Evolutionary conservation across 2,888 invertebrate genomes (phyloP).

Genomic region (Corythucha ciliata): DNA sequence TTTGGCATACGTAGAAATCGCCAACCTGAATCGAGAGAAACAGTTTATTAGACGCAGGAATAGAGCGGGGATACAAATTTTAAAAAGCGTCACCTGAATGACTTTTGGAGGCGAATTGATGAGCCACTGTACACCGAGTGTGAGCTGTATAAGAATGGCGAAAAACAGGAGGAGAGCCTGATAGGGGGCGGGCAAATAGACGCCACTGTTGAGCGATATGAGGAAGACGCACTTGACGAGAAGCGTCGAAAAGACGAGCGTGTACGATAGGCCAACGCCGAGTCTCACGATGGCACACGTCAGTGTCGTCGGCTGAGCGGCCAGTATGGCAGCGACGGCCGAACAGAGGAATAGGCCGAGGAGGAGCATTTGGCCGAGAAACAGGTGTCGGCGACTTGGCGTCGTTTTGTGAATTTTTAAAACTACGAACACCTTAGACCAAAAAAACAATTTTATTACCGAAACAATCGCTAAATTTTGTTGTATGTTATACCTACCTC

Average conservation of each 20-base stretch:
- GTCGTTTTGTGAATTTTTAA: slow-evolving; percentile 75
- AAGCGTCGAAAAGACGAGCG: slow-evolving; percentile 80
- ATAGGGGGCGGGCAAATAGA: slow-evolving; percentile 85
- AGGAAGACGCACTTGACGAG: slow-evolving; percentile 91
- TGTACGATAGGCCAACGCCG: slow-evolving; percentile 68
- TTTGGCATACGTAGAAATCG: slow-evolving; percentile 47
- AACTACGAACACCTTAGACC: slow-evolving; percentile 56
- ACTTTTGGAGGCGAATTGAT: slow-evolving; percentile 65
- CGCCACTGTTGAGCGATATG: slow-evolving; percentile 80
- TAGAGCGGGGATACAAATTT: neutral
- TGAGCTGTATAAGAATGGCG: slow-evolving; percentile 82
- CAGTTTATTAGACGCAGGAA: neutral
- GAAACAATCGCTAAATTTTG: neutral
- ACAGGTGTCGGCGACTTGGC: slow-evolving; percentile 73
- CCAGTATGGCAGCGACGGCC: slow-evolving; percentile 65
- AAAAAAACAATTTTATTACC: neutral
- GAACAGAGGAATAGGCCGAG: slow-evolving; percentile 75
- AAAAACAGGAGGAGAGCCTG: slow-evolving; percentile 79
- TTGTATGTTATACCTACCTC: slow-evolving; percentile 50
- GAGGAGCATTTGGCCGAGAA: slow-evolving; percentile 76
- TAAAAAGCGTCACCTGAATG: slow-evolving; percentile 29
- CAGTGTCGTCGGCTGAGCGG: slow-evolving; percentile 65
- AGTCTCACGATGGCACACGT: slow-evolving; percentile 75
- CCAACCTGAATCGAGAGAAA: slow-evolving; percentile 26
- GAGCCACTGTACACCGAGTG: slow-evolving; percentile 75